These are phyloP conservation scores for Heliconius charithonia DNA, from an alignment of 2,888 invertebrate genomes.

Conservation along the genomic window DNA sequence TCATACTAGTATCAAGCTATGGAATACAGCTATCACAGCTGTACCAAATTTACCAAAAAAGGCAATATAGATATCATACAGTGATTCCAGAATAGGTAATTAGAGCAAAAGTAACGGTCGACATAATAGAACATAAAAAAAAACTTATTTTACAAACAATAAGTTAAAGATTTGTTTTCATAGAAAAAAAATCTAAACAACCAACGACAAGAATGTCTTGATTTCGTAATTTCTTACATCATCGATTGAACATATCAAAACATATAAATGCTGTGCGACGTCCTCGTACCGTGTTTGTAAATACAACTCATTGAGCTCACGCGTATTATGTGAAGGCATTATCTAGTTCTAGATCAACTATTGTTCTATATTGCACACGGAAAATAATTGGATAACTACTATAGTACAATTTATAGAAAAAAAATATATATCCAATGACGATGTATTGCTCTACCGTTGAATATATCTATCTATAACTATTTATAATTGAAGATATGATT, in stretches of 20 bases:
- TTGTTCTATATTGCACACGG: slow-evolving; percentile 9
- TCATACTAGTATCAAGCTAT: too few species aligned
- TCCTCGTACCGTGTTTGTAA: slow-evolving; percentile 60
- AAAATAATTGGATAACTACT: neutral
- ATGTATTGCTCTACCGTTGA: neutral
- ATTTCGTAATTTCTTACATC: slow-evolving; percentile 69
- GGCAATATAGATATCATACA: too few species aligned
- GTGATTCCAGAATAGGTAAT: too few species aligned
- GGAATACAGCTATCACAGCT: too few species aligned
- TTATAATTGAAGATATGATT: too few species aligned
- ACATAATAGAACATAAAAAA: too few species aligned
- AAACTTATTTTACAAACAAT: too few species aligned
- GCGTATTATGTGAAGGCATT: slow-evolving; percentile 4
- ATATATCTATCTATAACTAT: too few species aligned
- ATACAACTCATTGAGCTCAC: slow-evolving; percentile 48
- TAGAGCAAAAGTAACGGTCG: too few species aligned
- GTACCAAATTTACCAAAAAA: too few species aligned
- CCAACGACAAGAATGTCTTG: slow-evolving; percentile 30
- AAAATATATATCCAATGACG: neutral
- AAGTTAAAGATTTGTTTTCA: too few species aligned
- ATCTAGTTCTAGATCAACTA: slow-evolving; percentile 20
- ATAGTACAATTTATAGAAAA: neutral
- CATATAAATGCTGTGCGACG: slow-evolving; percentile 55
- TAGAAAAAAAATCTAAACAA: slow-evolving; percentile 1
- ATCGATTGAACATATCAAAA: slow-evolving; percentile 64